Percentiles rank a stretch among this genome's conserved stretches.
Evolutionary conservation across 2,113 vertebrate genomes (phyloP).

Genomic region (Pteropus alecto): DNA sequence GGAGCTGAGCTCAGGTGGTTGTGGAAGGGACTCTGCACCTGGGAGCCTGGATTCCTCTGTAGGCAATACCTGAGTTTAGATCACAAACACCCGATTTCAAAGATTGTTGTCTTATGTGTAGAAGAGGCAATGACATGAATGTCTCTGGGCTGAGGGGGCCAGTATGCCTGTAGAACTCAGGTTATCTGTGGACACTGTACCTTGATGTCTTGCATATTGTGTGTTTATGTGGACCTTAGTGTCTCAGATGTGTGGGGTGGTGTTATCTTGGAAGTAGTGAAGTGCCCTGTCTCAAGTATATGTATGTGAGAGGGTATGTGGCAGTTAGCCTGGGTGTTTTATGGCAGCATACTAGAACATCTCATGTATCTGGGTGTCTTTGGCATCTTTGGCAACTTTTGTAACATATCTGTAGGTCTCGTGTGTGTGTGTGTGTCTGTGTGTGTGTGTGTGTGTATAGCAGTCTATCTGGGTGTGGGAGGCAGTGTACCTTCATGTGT

Average conservation of each 20-base stretch:
- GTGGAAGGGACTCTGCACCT: constrained; percentile 29
- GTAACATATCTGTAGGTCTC: background rate
- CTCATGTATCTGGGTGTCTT: background rate
- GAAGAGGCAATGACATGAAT: background rate
- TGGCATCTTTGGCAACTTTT: background rate
- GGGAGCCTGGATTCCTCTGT: background rate
- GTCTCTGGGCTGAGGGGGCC: background rate
- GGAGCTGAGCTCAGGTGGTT: background rate
- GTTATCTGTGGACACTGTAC: background rate
- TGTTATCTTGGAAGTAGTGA: background rate
- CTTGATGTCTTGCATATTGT: background rate
- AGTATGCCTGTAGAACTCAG: background rate
- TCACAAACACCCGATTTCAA: background rate
- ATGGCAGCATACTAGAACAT: background rate
- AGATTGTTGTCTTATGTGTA: background rate
- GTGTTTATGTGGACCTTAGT: background rate
- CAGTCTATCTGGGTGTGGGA: background rate
- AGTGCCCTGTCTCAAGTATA: background rate
- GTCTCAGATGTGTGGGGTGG: background rate
- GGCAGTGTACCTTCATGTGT: background rate
- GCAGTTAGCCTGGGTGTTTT: background rate
- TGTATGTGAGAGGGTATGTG: background rate
- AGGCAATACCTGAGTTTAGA: background rate
- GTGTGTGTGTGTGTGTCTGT: background rate
- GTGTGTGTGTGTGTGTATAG: background rate